phyloP scores from a whole-genome alignment of 2,113 vertebrate species.

The Dasyornis broadbenti region DNA sequence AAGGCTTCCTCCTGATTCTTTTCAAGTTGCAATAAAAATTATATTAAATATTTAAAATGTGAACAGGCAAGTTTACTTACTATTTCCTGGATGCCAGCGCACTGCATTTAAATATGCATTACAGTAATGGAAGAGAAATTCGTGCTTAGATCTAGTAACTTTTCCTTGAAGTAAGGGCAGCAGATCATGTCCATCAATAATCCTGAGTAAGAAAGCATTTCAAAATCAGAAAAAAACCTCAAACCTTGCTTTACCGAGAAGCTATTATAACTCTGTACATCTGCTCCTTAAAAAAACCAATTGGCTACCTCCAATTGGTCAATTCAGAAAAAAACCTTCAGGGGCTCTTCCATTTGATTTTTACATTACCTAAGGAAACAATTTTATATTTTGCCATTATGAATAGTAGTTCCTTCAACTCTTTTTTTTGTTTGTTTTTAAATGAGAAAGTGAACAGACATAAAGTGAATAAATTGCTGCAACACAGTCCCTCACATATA shows the following conservation, averaged over 20 bases:
- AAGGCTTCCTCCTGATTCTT: neutral
- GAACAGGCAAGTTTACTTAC: conserved; percentile 69
- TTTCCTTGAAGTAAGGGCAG: conserved; percentile 79
- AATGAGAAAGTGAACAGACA: neutral
- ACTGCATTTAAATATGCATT: conserved; percentile 83
- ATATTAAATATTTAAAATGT: neutral
- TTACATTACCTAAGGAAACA: neutral
- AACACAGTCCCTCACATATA: neutral
- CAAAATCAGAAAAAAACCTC: neutral
- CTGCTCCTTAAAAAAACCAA: neutral
- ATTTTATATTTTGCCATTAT: neutral
- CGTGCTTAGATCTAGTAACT: conserved; percentile 70
- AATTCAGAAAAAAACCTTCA: neutral
- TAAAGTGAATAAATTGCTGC: neutral
- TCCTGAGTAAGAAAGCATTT: conserved; percentile 26
- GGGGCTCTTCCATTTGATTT: neutral
- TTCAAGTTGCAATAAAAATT: neutral
- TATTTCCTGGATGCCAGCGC: conserved; percentile 80
- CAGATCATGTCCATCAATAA: conserved; percentile 84
- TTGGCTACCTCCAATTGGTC: neutral
- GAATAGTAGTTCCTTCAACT: neutral
- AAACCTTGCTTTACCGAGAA: neutral
- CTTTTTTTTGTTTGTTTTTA: neutral
- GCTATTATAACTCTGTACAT: neutral
- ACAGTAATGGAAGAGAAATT: conserved; percentile 92